Evolutionary conservation across 2,888 invertebrate genomes (phyloP), one percentile per base, ranked within the genome.

Genomic region (Conistra vaccinii): DNA sequence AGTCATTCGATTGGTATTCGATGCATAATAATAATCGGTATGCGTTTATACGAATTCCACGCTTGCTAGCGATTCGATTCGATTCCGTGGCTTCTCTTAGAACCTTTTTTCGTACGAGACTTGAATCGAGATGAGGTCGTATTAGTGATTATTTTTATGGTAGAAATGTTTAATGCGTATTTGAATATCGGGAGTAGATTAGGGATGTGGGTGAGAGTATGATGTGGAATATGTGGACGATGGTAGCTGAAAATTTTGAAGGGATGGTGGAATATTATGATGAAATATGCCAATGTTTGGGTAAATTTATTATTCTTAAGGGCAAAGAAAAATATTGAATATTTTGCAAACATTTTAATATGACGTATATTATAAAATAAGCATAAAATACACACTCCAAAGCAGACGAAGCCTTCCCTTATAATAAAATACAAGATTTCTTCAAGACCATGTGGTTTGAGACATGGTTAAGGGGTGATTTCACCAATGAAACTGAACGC

Each of bases 11-110:
- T 89, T 83, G 90, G 90, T 84, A 92, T 91, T 92, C 91, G 90
- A 90, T 92, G 93, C 92, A 93, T 92, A 93, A 91, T 92, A 91
- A 91, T 92, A 92, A 91, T 91, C 90, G 93, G 93, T 91, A 93
- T 92, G 92, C 93, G 92, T 91, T 93, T 93, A 94, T 93, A 93
- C 90, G 92, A 92, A 92, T 93, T 91, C 91, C 90, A 84, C 81
- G 84, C 81, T 86, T 90, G 86, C 88, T 87, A 87, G 88, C 86
- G 73, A 86, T 89, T 89, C 89, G 83, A 89, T 88, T 90, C 87
- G 87, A 89, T 90, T 90, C 88, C 85, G 83, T 78, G 79, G 85
- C 85, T 84, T 87, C 83, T 87, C 87, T 73, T 88, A 84, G 85
- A 90, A 93, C 93, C 92, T 93, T 93, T 93, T 93, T 92, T 89